Conservation (phyloP, 2,888 invertebrate species). For the Theretra japonica region DNA sequence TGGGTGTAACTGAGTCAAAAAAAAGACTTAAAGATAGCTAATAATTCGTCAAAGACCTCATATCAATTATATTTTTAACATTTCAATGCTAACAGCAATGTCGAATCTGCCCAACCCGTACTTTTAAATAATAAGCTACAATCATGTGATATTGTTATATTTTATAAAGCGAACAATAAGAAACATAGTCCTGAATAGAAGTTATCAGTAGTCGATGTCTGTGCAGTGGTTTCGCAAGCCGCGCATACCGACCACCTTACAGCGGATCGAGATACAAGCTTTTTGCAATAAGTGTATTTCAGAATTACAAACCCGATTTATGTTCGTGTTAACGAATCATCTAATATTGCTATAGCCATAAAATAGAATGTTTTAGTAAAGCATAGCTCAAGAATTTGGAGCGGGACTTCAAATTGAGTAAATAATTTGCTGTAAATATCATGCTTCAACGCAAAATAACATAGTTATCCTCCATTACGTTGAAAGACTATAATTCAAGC, state of each 20-base stretch:
- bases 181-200: slow-evolving; percentile 5
- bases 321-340: slow-evolving; percentile 17
- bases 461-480: neutral
- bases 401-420: neutral
- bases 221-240: slow-evolving; percentile 27
- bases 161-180: neutral
- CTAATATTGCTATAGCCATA: slow-evolving; percentile 13
- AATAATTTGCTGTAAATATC: neutral
- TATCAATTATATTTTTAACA: no score
- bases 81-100: no score
- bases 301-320: slow-evolving; percentile 30
- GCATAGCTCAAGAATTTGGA: slow-evolving; percentile 2
- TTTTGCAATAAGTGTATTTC: slow-evolving; percentile 24
- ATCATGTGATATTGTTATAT: neutral
- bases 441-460: neutral
- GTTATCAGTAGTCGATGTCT: slow-evolving; percentile 12
- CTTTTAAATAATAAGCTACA: neutral
- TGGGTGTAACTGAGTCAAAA: no score
- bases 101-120: neutral
- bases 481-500: neutral
- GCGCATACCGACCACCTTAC: slow-evolving; percentile 15
- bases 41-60: no score
- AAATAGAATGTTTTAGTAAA: slow-evolving; percentile 8
- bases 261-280: slow-evolving; percentile 11
- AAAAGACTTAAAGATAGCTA: no score